Evolutionary conservation across 2,797 vertebrate genomes (phyloP), one percentile per base, ranked within the genome.

Genomic region (Urophycis tenuis): DNA sequence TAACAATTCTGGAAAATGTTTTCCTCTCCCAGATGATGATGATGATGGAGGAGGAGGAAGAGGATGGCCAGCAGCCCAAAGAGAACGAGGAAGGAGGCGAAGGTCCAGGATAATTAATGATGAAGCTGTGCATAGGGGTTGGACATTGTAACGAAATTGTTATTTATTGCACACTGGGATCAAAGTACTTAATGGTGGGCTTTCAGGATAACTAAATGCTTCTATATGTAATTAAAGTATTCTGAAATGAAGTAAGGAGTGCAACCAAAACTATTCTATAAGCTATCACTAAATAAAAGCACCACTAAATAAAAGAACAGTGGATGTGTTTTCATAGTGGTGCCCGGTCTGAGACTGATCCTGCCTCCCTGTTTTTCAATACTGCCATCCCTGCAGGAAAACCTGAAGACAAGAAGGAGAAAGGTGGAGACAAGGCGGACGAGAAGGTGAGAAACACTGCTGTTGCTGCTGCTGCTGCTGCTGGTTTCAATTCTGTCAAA

Each of bases 21-120:
- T 6, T 0, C 49, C 1, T n/a, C 73, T 34, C 72, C 69, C 36
- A 94, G 93, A 92, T 94, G 73, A 88, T 94, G 90, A 88, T 93
- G 92, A 95, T 95, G 83, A 95, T 97, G 96, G 96, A 97, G 92
- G 97, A 98, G 10, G 96, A 98, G 85, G 96, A 98, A 69, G 97
- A 98, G 39, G 91, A 92, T 31, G 87, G 94, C 25, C 96, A 96
- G 49, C 89, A 88, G 69, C 88, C 93, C 4, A 98, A 96, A 92
- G 89, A 94, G 74, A 94, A 92, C 64, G 94, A 93, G 60, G 94
- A 94, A 69, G 96, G 93, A 80, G 85, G 93, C 83, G 93, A 93
- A 34, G 95, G 97, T 98, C 75, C 32, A 77, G 17, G 76, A 67
- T 10, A 29, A n/a, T 12, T 67, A 25, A 67, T 14, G 60, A 67